Base-by-base conservation (phyloP, 2,797 vertebrate species). In the Kryptopterus vitreolus region DNA sequence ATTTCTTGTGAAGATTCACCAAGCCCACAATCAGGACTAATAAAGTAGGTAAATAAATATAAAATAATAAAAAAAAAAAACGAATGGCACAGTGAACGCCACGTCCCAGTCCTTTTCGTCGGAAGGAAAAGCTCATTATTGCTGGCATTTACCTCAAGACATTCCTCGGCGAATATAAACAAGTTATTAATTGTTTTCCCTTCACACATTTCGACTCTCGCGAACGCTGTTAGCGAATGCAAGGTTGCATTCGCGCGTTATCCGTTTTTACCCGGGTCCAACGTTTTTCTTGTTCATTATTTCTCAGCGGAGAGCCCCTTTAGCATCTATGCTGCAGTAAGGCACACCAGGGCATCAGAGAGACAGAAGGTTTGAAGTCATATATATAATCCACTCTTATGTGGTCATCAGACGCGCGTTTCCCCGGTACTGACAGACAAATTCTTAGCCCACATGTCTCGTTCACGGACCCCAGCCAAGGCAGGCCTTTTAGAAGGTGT, bases 221-320 rank as follows among this genome's bases (percentile, higher is more conserved):
- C 24, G 72, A 53, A 35, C 48, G 66, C 52, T 48, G 38, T 63
- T 24, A 68, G 31, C 20, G 52, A 50, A 52, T 13, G 13, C 15
- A 18, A 53, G 48, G 20, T 26, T 76, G 38, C 46, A n/a, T n/a
- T n/a, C 50, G 18, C 46, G 31, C 29, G 29, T 50, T 81, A 9
- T 50, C 9, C 61, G 13, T 61, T 76, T 69, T 48, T 58, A 81
- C 72, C n/a, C 33, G 71, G 33, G 65, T 77, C 74, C n/a, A 71
- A n/a, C n/a, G 31, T 53, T 77, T 76, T 81, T 81, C 80, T 46
- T 77, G 53, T n/a, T 52, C 71, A 22, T 58, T 43, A 48, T 18
- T 50, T 78, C 76, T 78, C 63, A 62, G 61, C 52, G 62, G 61
- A 78, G 48, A 57, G 46, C 24, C 46, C 61, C 55, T 70, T 76